Base-by-base conservation (phyloP, 2,888 invertebrate genomes). In the Lepidocyrtoides sp. region DNA sequence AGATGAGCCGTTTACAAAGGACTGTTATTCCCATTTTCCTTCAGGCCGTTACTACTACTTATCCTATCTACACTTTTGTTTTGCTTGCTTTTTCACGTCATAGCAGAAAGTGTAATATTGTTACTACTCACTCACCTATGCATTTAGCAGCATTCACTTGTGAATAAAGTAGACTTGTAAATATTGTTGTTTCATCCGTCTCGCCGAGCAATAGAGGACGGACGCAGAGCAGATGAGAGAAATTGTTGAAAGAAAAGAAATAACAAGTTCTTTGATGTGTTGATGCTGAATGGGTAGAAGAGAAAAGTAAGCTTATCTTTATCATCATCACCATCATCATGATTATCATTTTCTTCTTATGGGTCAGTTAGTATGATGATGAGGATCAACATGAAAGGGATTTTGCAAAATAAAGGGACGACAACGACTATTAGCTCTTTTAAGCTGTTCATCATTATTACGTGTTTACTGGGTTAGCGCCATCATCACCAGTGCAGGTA, bases 321-420 rank as follows among this genome's bases (percentile, higher is more conserved):
- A 54, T 54, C 48, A 54, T 54, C 54, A 17, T 54, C 54, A 17
- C 12, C 48, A 48, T 48, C 48, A 69, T 2, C 36, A 41, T 69
- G 36, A 69, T 69, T 36, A 29, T 66, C 66, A 41, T 69, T 69
- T 41, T 36, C 20, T 17, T 69, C 36, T 69, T 69, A 7, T 41
- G 69, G 69, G 41, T 69, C 41, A 36, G 36, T 36, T 17, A 69
- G 44, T 26, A 23, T 48, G 44, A 23, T 44, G 44, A 44, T 75
- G 75, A 75, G 26, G 36, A 36, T 36, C 36, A 36, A 29, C 29
- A 66, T 66, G 66, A 14, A 36, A 36, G 36, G 3, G 36, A 2
- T 36, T 36, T 36, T 2, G 7, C 2, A 20, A 20, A 57, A 14
- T 3, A 57, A 57, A 57, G 20, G 17, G 57, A 17, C 20, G 7